Conservation (phyloP, 2,888 invertebrate species). For the Synanthedon vespiformis region DNA sequence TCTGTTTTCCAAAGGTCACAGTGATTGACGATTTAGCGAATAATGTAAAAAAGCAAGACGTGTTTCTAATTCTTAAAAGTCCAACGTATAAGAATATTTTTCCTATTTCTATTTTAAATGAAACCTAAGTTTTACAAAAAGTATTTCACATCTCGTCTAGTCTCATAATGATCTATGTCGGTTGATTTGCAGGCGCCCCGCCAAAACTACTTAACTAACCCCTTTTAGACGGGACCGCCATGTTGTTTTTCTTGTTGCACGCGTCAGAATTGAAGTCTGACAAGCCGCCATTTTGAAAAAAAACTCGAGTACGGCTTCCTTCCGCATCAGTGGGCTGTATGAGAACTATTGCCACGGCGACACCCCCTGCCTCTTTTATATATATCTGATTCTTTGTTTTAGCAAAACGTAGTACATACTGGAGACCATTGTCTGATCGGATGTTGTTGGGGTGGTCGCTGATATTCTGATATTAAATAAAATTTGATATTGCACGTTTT, state of each 20-base stretch:
- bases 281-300: slow-evolving; percentile 68
- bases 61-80: no score
- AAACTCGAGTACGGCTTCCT: slow-evolving; percentile 66
- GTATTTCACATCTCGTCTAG: background rate
- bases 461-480: background rate
- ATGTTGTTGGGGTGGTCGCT: slow-evolving; percentile 2
- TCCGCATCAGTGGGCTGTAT: slow-evolving; percentile 61
- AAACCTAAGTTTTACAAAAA: no score
- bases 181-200: slow-evolving; percentile 1
- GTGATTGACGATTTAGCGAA: no score
- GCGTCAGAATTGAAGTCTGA: slow-evolving; percentile 53
- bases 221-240: slow-evolving; percentile 40
- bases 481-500: no score
- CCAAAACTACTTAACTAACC: slow-evolving; percentile 33
- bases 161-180: background rate
- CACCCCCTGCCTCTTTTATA: slow-evolving; percentile 62
- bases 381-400: slow-evolving; percentile 67
- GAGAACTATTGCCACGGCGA: slow-evolving; percentile 57
- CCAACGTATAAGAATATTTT: no score
- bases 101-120: no score
- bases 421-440: slow-evolving; percentile 49
- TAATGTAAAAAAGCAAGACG: no score
- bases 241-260: slow-evolving; percentile 54
- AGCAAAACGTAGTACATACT: slow-evolving; percentile 46
- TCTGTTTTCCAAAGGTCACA: no score